phyloP scores from a whole-genome alignment of 2,888 invertebrate genomes.

The Chymomyza fuscimana region DNA sequence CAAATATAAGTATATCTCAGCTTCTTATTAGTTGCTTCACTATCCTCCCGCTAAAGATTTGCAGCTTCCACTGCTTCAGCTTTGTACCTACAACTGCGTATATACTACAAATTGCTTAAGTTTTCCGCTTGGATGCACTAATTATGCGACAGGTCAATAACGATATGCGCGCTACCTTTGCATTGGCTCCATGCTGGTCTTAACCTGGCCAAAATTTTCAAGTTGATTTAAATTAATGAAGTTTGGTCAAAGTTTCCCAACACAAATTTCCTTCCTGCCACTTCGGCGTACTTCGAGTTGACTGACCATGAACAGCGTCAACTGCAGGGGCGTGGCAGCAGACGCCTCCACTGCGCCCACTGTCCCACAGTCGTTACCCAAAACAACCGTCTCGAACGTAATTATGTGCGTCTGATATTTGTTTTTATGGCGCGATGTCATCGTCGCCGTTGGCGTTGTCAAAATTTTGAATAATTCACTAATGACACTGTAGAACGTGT shows the following conservation, averaged over 20 bases:
- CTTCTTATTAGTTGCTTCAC: too few relatives aligned
- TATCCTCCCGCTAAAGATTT: too few relatives aligned
- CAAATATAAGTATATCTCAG: too few relatives aligned
- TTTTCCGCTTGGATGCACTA: constrained; percentile 29
- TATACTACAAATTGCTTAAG: not conserved
- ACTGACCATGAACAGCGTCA: not conserved
- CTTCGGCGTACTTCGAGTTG: not conserved
- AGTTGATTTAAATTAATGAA: constrained; percentile 59
- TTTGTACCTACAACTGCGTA: not conserved
- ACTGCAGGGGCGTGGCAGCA: not conserved
- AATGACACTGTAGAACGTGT: constrained; percentile 57
- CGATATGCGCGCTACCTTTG: not conserved
- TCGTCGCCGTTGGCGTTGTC: constrained; percentile 23
- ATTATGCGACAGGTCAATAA: constrained; percentile 29
- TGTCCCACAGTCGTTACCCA: too few relatives aligned
- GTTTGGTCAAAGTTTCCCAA: constrained; percentile 49
- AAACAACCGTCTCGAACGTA: not conserved
- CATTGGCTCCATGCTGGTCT: too few relatives aligned
- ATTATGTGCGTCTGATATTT: constrained; percentile 41
- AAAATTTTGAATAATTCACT: constrained; percentile 67
- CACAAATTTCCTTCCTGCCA: constrained; percentile 26
- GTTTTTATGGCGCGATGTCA: constrained; percentile 34
- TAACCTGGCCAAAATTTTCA: constrained; percentile 35
- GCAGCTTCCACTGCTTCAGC: too few relatives aligned
- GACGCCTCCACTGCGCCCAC: not conserved